These are phyloP conservation scores for Melinaea menophilus DNA, from an alignment of 2,888 invertebrate genomes.

Conservation along the genomic window DNA sequence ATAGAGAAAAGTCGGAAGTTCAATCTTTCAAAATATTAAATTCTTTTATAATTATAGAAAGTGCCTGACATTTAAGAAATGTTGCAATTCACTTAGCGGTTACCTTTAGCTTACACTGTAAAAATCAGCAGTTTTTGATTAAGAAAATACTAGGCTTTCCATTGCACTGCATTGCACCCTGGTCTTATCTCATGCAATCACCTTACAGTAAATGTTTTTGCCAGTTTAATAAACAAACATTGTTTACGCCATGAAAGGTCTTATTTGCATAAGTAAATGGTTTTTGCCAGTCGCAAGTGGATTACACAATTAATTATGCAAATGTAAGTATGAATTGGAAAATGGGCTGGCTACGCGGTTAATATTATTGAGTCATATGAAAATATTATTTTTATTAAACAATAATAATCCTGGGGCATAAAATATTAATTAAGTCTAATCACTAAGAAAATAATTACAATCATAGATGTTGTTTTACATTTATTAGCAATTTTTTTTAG, in stretches of 20 bases:
- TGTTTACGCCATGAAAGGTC: constrained; percentile 26
- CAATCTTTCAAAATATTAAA: no score
- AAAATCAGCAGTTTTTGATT: no score
- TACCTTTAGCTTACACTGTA: no score
- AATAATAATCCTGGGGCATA: no score
- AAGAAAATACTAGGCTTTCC: not conserved
- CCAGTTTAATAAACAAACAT: constrained; percentile 23
- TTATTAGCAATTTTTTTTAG: no score
- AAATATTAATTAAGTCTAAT: no score
- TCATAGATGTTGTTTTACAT: no score
- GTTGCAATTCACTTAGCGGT: no score
- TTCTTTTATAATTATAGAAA: no score
- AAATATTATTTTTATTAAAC: constrained; percentile 20
- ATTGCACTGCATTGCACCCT: constrained; percentile 13
- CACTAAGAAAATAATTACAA: no score
- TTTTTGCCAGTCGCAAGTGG: constrained; percentile 42
- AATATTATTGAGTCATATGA: constrained; percentile 39
- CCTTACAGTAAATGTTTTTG: constrained; percentile 16
- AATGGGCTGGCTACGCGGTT: constrained; percentile 44
- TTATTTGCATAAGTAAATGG: constrained; percentile 42
- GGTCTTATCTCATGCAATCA: constrained; percentile 25
- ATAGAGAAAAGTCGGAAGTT: no score
- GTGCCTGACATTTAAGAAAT: no score
- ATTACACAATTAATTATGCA: constrained; percentile 64
- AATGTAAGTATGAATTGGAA: constrained; percentile 40